Evolutionary conservation across 2,888 invertebrate genomes (phyloP), one percentile per base, ranked within the genome.

Genomic region (Coelopa pilipes): DNA sequence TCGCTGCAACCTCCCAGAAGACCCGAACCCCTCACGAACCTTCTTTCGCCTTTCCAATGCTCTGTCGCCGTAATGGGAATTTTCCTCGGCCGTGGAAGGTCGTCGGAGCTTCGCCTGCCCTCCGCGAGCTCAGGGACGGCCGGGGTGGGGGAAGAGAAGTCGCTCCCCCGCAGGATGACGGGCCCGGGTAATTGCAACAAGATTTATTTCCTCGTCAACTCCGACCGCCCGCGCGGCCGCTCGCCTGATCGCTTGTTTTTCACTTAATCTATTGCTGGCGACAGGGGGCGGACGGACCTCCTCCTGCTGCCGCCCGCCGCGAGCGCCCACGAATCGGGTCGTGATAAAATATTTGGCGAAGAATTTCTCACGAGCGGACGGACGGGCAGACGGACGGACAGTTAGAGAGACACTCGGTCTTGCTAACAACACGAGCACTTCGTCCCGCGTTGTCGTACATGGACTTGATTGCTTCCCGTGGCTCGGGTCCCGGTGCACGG

Each of bases 301-400:
- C 21, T 19, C 13, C 13, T 21, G 17, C 9, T 60, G 60, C 10
- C 24, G 21, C 60, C 24, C 24, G 24, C 12, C n/a, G 66, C 49
- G 66, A 49, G 66, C 50, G 50, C 19, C 49, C 66, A 66, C 66
- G 66, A 66, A 66, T 66, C 19, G 15, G 12, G 50, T 66, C 66
- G 66, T 66, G 66, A 66, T 66, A 49, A 66, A 49, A 66, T 66
- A 66, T 66, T 66, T 53, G 50, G 17, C 49, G 66, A 66, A 50
- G 24, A 66, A 66, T 15, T 66, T 66, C 66, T 50, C 66, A 66
- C 50, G 66, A 66, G 50, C 21, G 15, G 50, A 66, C 34, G 7
- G 34, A 34, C 34, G n/a, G n/a, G n/a, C n/a, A n/a, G n/a, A 66
- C 50, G 66, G 50, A 66, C 21, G 15, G 50, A 66, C 34, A 34